Evolutionary conservation across 2,113 vertebrate species (phyloP), one percentile per base, ranked within the genome.

Genomic region (Rynchops niger): DNA sequence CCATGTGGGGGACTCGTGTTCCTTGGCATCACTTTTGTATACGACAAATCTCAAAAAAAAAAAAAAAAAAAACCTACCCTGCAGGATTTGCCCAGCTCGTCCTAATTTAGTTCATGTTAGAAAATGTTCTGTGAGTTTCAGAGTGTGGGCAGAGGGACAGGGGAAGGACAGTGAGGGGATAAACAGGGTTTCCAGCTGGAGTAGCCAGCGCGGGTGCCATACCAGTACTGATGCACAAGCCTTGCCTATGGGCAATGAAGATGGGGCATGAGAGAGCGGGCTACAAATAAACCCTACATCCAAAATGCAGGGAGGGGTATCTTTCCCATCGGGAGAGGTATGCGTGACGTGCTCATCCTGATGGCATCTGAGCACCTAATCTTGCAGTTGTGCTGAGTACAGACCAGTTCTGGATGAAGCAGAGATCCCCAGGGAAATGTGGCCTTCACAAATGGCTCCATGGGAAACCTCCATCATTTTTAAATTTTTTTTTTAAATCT

Each of bases 291-390:
- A 77, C 9, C 12, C 45, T 26, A 9, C 6, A 59, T 59, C 34
- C 50, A 13, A 73, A 82, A 66, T 9, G 34, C 0, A 10, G 66
- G 66, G 53, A 78, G 59, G 29, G 71, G 50, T 82, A 67, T 71
- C 32, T 81, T 73, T 77, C 45, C 40, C 42, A 19, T 34, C 0
- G 0, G 23, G 63, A 49, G 29, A 88, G 72, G 71, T 62, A 47
- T 77, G 72, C 1, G 4, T 66, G 82, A 30, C 5, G 2, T 14
- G 29, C 85, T 95, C 63, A 38, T 88, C 71, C 86, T 58, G 71
- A 72, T 86, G 90, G 82, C 82, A 95, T 90, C 88, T 26, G 8
- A 66, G 73, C 92, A 86, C 88, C 90, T 92, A 78, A 93, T 90
- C 85, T 86, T 65, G 85, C 88, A 92, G 79, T 22, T 90, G 90